These are phyloP conservation scores for Rotaria macrura DNA, from an alignment of 2,888 invertebrate genomes.

Conservation along the genomic window DNA sequence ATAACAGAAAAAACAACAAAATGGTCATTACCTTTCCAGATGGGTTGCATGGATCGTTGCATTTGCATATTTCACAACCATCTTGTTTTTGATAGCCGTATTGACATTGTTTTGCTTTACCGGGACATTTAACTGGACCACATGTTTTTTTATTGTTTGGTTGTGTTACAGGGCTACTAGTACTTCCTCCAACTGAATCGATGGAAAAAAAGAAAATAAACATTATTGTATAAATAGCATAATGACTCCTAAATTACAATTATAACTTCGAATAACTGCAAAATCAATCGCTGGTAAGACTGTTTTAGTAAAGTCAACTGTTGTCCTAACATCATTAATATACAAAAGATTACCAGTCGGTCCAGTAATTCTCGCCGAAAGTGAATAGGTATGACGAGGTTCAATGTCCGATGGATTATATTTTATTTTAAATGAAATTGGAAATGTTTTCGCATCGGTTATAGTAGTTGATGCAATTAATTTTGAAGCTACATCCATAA, in stretches of 20 bases:
- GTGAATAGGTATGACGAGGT: background rate
- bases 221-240: too few relatives aligned
- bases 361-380: background rate
- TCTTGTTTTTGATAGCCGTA: background rate
- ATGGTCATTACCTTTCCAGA: background rate
- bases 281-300: background rate
- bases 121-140: background rate
- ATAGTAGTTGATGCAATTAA: background rate
- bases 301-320: background rate
- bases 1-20: too few relatives aligned
- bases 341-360: background rate
- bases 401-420: background rate
- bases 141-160: background rate
- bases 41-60: slow-evolving; percentile 3
- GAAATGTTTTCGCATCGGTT: background rate
- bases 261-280: background rate
- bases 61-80: slow-evolving; percentile 19
- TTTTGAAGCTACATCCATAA: background rate
- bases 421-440: background rate
- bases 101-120: background rate
- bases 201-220: background rate
- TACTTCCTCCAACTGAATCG: background rate
- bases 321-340: background rate
- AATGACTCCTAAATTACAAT: background rate
- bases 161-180: background rate